Base-by-base conservation (phyloP, 2,888 invertebrate genomes). In the Pyrgus malvae region DNA sequence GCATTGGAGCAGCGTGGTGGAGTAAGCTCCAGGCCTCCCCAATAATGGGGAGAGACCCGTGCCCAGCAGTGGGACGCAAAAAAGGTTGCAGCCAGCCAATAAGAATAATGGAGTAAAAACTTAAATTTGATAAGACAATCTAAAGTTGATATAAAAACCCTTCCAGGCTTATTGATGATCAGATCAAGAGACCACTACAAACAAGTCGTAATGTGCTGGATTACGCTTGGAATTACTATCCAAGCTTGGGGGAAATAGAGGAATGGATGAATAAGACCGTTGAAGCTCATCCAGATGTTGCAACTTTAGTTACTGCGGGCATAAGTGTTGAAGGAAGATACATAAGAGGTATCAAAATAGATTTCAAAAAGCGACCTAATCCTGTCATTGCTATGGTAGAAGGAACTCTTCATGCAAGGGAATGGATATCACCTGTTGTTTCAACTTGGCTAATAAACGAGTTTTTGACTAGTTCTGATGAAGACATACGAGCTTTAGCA, bases 361-460 rank as follows among this genome's bases (percentile, higher is more conserved):
- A 91, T 90, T 14, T 58, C 17, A 67, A 65, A 44, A 60, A 64
- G 27, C 62, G 56, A 19, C 56, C 55, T 14, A 61, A 72, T 72
- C 58, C 65, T 8, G 62, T 69, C 1, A 59, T 65, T 19, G 80
- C 77, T 11, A 74, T 75, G 17, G 70, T 73, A 11, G 88, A 89
- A 79, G 87, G 89, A 48, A 92, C 91, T 8, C 93, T 95, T 56
- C 95, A 95, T 74, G 93, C 95, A 0, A 91, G 96, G 46, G 96
- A 96, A 81, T 96, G 94, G 94, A 93, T 94, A 31, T 87, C 92
- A 0, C 91, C 94, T 2, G 92, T 94, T 0, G 91, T 93, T 2
- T 91, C 92, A 0, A 92, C 93, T 0, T 94, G 91, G 80, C 90
- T 95, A 23, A 91, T 95, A 11, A 92, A 95, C 67, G 90, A 94